phyloP scores from a whole-genome alignment of 2,888 invertebrate species.

The Alitta virens region DNA sequence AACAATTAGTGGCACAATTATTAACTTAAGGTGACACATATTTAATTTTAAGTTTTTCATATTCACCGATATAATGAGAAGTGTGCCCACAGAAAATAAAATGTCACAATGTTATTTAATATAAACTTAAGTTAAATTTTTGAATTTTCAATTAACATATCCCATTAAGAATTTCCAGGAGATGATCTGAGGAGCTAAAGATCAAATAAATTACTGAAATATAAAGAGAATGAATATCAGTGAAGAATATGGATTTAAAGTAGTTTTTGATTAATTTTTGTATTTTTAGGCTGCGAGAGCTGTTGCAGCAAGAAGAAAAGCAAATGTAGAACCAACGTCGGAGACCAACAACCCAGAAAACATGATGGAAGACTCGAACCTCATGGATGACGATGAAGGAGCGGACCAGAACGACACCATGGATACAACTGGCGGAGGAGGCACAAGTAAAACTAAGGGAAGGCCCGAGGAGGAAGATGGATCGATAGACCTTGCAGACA shows the following conservation, averaged over 20 bases:
- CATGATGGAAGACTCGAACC: constrained; percentile 7
- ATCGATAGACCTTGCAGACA: constrained; percentile 36
- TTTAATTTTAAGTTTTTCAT: no score
- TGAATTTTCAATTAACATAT: no score
- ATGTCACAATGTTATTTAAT: no score
- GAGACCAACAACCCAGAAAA: constrained; percentile 18
- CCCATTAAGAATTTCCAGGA: no score
- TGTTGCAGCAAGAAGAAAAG: constrained; percentile 25
- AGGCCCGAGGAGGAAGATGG: constrained; percentile 40
- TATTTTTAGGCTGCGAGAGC: constrained; percentile 27
- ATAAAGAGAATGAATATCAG: no score
- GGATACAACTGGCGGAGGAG: constrained; percentile 16
- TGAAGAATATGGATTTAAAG: not conserved
- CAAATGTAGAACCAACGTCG: constrained; percentile 20
- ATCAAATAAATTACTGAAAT: no score
- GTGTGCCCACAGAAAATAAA: no score
- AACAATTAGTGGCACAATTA: no score
- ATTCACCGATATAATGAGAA: no score
- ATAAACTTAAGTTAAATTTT: no score
- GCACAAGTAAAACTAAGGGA: constrained; percentile 60
- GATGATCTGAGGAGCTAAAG: no score
- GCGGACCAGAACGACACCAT: constrained; percentile 55
- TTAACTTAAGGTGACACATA: no score
- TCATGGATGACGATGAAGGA: constrained; percentile 52
- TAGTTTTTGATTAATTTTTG: not conserved